Evolutionary conservation across 2,888 invertebrate species (phyloP).

Genomic region (Chymomyza fuscimana): DNA sequence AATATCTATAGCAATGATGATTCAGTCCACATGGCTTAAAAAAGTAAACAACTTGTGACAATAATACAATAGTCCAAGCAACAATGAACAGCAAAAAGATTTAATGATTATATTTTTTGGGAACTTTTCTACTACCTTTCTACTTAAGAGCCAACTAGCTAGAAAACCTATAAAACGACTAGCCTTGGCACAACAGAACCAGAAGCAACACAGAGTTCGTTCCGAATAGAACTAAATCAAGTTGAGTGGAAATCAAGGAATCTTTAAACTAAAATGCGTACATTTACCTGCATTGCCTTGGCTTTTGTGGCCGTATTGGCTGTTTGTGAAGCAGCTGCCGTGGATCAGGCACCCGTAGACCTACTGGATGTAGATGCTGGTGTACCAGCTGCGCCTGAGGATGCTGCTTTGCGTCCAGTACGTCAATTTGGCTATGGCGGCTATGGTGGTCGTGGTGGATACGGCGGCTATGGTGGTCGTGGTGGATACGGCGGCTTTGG

Average conservation of each 20-base stretch:
- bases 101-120: not conserved
- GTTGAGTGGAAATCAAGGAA: not conserved
- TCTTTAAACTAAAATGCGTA: conserved; percentile 34
- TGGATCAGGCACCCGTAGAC: not conserved
- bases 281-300: conserved; percentile 32
- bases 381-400: conserved; percentile 15
- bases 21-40: not conserved
- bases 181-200: conserved; percentile 22
- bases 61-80: not conserved
- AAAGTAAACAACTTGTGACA: not conserved
- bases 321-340: conserved; percentile 8
- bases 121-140: conserved; percentile 25
- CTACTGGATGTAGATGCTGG: conserved; percentile 48
- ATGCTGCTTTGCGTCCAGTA: conserved; percentile 20
- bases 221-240: conserved; percentile 36
- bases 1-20: not conserved
- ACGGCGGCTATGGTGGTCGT: conserved; percentile 14
- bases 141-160: conserved; percentile 34
- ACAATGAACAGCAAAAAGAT: not conserved
- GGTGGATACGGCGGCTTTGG: conserved; percentile 17
- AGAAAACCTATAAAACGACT: conserved; percentile 59
- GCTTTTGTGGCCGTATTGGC: conserved; percentile 10
- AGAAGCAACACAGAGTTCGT: conserved; percentile 33
- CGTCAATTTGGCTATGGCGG: conserved; percentile 40
- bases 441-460: too few species aligned